These are phyloP conservation scores for Enteromius anoplus DNA, from an alignment of 2,797 vertebrate species.

Conservation along the genomic window DNA sequence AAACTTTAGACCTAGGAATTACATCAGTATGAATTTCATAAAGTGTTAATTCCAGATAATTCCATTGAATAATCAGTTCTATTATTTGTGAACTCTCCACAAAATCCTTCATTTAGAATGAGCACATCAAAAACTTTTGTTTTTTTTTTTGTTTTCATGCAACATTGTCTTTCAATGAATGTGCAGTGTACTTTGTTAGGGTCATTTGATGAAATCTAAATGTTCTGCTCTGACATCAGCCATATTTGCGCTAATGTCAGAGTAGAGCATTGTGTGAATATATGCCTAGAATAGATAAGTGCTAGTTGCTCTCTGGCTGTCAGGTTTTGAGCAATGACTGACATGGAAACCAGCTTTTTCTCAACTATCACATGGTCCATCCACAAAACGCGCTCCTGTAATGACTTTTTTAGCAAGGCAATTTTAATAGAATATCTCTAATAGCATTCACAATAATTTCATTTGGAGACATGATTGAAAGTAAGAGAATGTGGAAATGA, in stretches of 20 bases:
- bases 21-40: not conserved
- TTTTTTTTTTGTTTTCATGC: not conserved
- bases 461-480: slow-evolving; percentile 68
- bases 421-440: slow-evolving; percentile 68
- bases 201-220: slow-evolving; percentile 7
- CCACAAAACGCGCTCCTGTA: slow-evolving; percentile 62
- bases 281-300: slow-evolving; percentile 53
- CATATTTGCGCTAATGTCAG: slow-evolving; percentile 42
- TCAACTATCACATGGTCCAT: slow-evolving; percentile 51
- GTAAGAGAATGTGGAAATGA: slow-evolving; percentile 66
- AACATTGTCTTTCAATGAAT: not conserved
- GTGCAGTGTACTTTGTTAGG: not conserved
- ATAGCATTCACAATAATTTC: slow-evolving; percentile 70
- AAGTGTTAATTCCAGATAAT: not conserved
- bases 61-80: not conserved
- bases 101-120: not conserved
- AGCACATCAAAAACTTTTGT: not conserved
- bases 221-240: slow-evolving; percentile 41
- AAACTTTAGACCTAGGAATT: not conserved
- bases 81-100: not conserved
- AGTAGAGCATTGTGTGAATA: slow-evolving; percentile 38
- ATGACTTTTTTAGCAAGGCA: slow-evolving; percentile 69
- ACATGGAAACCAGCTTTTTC: slow-evolving; percentile 38
- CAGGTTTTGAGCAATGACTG: slow-evolving; percentile 58
- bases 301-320: slow-evolving; percentile 40